Evolutionary conservation across 35 echinoderm and acorn worm genomes (phyloP).

Genomic region (Lytechinus variegatus): DNA sequence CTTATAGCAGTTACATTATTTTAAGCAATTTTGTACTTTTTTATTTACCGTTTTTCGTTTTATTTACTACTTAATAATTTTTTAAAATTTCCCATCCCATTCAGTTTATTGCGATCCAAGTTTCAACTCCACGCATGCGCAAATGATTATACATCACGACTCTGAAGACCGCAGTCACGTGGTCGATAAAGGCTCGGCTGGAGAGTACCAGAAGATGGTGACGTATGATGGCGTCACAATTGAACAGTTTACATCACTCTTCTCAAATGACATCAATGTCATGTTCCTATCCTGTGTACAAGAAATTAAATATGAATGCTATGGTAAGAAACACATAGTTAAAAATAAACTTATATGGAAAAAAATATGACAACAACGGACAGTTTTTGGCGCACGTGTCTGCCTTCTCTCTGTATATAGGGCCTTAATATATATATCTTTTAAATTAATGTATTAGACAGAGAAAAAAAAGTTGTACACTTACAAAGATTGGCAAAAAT

Average conservation of each 20-base stretch:
- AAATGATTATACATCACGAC: constrained; percentile 63
- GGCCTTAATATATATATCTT: too few species aligned
- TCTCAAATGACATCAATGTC: constrained; percentile 44
- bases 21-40: too few species aligned
- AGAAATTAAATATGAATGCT: constrained; percentile 65
- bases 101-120: constrained; percentile 54
- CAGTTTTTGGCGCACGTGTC: too few species aligned
- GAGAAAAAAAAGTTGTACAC: too few species aligned
- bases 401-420: too few species aligned
- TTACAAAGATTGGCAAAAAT: too few species aligned
- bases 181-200: constrained; percentile 23
- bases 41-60: too few species aligned
- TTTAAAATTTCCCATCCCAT: neutral
- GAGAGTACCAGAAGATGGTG: constrained; percentile 59
- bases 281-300: constrained; percentile 56
- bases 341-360: neutral
- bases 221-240: constrained; percentile 66
- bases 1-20: too few species aligned
- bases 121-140: constrained; percentile 73
- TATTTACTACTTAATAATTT: too few species aligned
- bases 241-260: constrained; percentile 52
- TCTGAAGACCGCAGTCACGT: constrained; percentile 57
- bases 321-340: constrained; percentile 40
- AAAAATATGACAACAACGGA: too few species aligned
- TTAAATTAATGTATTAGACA: too few species aligned